Evolutionary conservation across 1,140 invertebrate species (phyloP).

Genomic region (Magallana angulata): DNA sequence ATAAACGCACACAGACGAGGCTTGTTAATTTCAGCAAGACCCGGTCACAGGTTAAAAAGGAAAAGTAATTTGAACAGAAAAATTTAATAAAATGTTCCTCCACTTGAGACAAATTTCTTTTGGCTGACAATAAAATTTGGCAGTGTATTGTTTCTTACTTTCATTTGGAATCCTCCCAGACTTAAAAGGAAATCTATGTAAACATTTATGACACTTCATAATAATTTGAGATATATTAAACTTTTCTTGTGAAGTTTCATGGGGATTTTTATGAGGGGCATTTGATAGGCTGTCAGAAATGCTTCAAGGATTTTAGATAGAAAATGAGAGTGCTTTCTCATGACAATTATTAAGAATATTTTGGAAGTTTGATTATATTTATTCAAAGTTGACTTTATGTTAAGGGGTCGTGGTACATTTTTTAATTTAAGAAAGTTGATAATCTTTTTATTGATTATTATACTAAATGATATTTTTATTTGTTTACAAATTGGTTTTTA

Average conservation of each 20-base stretch:
- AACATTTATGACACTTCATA: constrained; percentile 36
- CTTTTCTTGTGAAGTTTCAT: background rate
- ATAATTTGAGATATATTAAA: constrained; percentile 17
- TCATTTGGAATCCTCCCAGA: constrained; percentile 2
- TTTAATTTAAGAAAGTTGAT: background rate
- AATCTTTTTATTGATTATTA: too few relatives aligned
- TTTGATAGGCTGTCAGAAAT: background rate
- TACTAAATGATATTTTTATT: too few relatives aligned
- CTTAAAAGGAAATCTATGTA: constrained; percentile 28
- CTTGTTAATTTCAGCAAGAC: background rate
- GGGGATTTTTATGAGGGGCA: background rate
- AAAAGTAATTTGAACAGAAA: background rate
- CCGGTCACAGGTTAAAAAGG: background rate
- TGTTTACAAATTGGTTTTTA: too few relatives aligned
- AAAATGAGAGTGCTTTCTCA: background rate
- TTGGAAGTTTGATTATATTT: too few relatives aligned
- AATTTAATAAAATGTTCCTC: constrained; percentile 6
- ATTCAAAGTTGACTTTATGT: too few relatives aligned
- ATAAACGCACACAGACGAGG: background rate
- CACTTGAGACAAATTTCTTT: background rate
- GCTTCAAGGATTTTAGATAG: background rate
- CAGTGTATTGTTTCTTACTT: background rate
- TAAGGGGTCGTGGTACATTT: background rate
- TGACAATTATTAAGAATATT: background rate
- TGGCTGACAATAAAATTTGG: background rate